Conservation (phyloP, 2,888 invertebrate species). For the Chouioia cunea region DNA sequence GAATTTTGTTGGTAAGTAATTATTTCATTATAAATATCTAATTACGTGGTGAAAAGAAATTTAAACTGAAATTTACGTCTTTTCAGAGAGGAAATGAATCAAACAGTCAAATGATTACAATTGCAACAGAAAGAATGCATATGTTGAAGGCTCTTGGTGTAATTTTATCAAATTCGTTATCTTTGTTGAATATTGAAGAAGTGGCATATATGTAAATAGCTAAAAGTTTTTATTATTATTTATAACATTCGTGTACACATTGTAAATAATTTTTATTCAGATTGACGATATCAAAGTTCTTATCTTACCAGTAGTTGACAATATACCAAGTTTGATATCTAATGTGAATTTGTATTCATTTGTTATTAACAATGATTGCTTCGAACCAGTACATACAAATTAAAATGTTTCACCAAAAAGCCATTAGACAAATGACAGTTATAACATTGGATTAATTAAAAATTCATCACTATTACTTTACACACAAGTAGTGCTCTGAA, state of each 20-base stretch:
- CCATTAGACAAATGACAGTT: no score
- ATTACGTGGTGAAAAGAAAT: constrained; percentile 40
- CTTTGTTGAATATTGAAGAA: constrained; percentile 77
- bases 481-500: no score
- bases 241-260: neutral
- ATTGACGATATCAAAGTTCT: neutral
- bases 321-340: no score
- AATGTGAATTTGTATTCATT: no score
- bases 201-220: constrained; percentile 76
- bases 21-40: no score
- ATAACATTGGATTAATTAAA: neutral
- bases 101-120: constrained; percentile 69
- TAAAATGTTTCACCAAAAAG: no score
- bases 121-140: constrained; percentile 77
- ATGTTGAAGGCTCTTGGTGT: constrained; percentile 76
- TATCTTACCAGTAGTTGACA: no score
- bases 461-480: neutral
- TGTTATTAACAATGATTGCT: no score
- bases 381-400: no score
- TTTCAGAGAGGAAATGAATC: constrained; percentile 74
- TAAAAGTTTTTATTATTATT: constrained; percentile 24
- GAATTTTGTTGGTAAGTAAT: constrained; percentile 77
- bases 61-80: constrained; percentile 46
- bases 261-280: constrained; percentile 1
- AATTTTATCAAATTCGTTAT: constrained; percentile 75